These are phyloP conservation scores for Okapia johnstoni DNA, from an alignment of 2,113 vertebrate genomes.

Conservation along the genomic window DNA sequence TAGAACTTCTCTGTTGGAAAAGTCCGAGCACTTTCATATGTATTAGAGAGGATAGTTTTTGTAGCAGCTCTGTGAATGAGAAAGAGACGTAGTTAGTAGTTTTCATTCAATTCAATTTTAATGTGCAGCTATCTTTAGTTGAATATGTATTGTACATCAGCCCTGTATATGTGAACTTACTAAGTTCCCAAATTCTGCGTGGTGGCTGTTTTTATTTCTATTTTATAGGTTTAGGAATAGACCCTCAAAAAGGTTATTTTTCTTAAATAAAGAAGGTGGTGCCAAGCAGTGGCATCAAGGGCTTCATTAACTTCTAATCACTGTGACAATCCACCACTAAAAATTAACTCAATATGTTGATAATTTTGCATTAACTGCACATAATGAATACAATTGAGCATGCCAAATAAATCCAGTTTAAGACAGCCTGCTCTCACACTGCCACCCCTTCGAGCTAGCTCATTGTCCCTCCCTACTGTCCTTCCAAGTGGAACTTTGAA, in stretches of 20 bases:
- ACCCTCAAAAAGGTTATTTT: background rate
- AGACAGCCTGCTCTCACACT: background rate
- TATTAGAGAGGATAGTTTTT: background rate
- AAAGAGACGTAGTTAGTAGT: background rate
- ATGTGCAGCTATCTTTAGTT: background rate
- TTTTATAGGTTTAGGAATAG: background rate
- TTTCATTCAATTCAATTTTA: background rate
- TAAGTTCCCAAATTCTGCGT: background rate
- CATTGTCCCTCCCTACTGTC: background rate
- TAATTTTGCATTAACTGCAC: background rate
- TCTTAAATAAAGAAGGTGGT: background rate
- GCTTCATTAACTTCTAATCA: background rate
- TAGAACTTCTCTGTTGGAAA: background rate
- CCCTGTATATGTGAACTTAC: rapidly evolving
- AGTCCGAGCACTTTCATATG: background rate
- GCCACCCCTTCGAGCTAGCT: background rate
- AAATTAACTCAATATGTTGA: background rate
- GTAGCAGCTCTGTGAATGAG: background rate
- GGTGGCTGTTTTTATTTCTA: background rate
- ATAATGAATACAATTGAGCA: background rate
- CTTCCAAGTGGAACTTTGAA: background rate
- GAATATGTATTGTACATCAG: background rate
- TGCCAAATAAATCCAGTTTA: background rate
- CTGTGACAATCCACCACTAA: background rate
- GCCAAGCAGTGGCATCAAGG: background rate